Evolutionary conservation across 2,113 vertebrate species (phyloP).

Genomic region (Bettongia penicillata): DNA sequence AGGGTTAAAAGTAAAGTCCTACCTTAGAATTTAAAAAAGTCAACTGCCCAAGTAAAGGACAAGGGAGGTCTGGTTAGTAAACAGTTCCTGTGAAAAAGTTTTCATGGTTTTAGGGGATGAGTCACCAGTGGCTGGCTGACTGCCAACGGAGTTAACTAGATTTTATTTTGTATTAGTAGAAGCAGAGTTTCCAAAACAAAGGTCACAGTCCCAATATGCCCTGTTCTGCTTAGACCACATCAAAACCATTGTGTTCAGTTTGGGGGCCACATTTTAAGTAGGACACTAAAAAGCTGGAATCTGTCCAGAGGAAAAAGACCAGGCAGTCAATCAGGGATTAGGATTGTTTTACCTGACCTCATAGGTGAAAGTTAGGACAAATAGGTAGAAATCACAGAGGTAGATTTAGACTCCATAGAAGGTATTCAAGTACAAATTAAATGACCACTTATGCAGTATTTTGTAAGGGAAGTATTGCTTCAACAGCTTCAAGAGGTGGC

Average conservation of each 20-base stretch:
- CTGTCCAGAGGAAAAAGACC: background rate
- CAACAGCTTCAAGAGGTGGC: background rate
- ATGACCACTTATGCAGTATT: background rate
- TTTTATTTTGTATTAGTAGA: background rate
- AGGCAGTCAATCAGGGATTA: background rate
- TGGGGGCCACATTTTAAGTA: background rate
- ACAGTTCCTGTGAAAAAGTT: background rate
- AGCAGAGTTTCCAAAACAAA: background rate
- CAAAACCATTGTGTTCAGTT: background rate
- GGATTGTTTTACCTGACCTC: background rate
- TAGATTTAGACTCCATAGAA: background rate
- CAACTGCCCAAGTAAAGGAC: background rate
- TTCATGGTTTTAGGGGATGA: background rate
- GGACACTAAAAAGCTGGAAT: background rate
- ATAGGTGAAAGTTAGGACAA: background rate
- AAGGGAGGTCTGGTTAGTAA: background rate
- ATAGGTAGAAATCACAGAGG: background rate
- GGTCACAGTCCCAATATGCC: background rate
- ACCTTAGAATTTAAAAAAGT: background rate
- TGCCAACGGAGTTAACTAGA: background rate
- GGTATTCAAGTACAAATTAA: background rate
- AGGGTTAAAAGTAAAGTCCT: background rate
- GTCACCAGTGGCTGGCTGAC: background rate
- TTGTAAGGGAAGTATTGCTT: background rate
- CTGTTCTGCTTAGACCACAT: background rate